phyloP scores from a whole-genome alignment of 2,113 vertebrate species.

The Fregata magnificens region DNA sequence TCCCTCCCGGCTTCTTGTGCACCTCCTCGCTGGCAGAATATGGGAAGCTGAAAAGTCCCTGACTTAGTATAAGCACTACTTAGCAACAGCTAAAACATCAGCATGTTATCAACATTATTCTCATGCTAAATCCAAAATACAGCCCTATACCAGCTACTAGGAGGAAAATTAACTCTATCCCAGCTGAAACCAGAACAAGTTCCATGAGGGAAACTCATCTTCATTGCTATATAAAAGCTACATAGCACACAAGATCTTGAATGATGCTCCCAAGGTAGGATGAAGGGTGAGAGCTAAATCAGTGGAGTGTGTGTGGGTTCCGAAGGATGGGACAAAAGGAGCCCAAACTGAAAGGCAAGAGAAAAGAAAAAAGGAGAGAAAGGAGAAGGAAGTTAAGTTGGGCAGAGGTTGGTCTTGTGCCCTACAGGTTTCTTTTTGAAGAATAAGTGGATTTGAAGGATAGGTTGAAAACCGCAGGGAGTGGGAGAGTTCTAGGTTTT shows the following conservation, averaged over 20 bases:
- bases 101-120: no score
- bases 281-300: not conserved
- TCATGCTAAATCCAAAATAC: no score
- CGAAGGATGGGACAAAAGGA: not conserved
- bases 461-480: not conserved
- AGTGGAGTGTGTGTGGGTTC: rapidly evolving
- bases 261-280: not conserved
- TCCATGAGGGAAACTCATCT: not conserved
- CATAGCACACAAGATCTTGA: rapidly evolving
- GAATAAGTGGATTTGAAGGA: not conserved
- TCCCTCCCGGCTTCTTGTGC: no score
- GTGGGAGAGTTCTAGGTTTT: not conserved
- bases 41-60: no score
- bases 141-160: no score
- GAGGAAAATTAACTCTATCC: no score
- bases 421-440: not conserved
- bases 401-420: not conserved
- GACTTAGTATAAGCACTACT: no score
- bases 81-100: no score
- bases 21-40: no score
- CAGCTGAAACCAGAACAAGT: no score
- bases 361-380: not conserved
- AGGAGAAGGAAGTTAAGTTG: not conserved
- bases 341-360: not conserved
- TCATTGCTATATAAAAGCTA: not conserved